Percentiles rank a stretch among this genome's conserved stretches.
Conservation (phyloP, 2,113 vertebrate genomes). For the Indicator indicator region DNA sequence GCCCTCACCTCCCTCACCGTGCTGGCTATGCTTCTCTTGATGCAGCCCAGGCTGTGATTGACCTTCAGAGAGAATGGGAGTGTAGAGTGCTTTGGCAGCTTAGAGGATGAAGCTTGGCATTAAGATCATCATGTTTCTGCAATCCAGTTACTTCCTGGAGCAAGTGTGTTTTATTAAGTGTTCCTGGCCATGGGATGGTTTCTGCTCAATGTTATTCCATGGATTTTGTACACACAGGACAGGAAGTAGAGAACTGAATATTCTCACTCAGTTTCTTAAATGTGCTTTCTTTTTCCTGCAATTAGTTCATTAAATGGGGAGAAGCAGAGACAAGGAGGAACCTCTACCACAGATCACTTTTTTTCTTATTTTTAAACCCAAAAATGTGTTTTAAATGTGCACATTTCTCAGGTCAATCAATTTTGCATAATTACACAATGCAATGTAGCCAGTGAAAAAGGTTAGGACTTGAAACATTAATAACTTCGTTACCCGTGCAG, state of each 20-base stretch:
- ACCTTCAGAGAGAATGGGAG: slow-evolving; percentile 11
- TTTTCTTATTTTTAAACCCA: neutral
- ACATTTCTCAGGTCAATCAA: neutral
- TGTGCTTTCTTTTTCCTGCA: neutral
- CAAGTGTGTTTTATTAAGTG: neutral
- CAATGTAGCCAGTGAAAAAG: slow-evolving; percentile 12
- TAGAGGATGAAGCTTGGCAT: neutral
- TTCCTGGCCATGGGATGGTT: neutral
- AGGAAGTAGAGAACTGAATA: neutral
- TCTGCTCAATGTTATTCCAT: neutral
- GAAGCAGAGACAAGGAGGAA: neutral
- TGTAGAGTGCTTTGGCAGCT: neutral
- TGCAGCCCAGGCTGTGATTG: neutral
- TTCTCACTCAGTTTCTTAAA: neutral
- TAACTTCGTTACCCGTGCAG: slow-evolving; percentile 35
- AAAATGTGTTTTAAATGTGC: slow-evolving; percentile 25
- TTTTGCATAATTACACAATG: slow-evolving; percentile 43
- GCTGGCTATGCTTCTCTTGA: too few species aligned
- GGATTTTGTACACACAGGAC: neutral
- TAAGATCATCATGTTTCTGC: neutral
- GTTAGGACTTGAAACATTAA: slow-evolving; percentile 57
- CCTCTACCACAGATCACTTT: neutral
- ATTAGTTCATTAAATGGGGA: neutral
- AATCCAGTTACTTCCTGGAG: neutral
- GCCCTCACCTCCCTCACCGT: too few species aligned